A percentile compares a stretch with the other conserved stretches of the same genome.
These are phyloP conservation scores for Borostomias antarcticus DNA, from an alignment of 2,797 vertebrate species.

Conservation along the genomic window DNA sequence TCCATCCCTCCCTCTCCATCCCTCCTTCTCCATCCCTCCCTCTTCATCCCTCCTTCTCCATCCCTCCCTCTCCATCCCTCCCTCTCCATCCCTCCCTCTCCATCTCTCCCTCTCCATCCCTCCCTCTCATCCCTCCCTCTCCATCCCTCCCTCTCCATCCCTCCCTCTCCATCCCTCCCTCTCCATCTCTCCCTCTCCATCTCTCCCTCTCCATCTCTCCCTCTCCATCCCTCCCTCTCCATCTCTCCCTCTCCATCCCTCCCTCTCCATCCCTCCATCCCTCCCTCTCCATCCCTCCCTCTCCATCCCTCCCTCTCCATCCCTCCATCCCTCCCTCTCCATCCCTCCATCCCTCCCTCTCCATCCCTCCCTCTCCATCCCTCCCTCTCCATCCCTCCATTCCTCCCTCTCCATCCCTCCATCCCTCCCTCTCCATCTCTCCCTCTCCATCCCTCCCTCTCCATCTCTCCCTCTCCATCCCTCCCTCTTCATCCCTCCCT, in stretches of 20 bases:
- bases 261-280: neutral
- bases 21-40: too few species aligned
- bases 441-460: neutral
- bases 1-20: too few species aligned
- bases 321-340: neutral
- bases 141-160: neutral
- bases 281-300: neutral
- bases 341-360: too few species aligned
- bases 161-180: too few species aligned
- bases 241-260: neutral
- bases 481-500: neutral
- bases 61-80: neutral
- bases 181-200: too few species aligned
- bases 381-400: too few species aligned
- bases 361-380: too few species aligned
- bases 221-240: neutral
- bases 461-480: neutral
- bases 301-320: neutral
- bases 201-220: too few species aligned
- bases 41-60: neutral
- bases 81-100: neutral
- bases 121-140: neutral
- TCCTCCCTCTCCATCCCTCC: too few species aligned
- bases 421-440: neutral
- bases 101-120: too few species aligned